Evolutionary conservation across 2,797 vertebrate genomes (phyloP).

Genomic region (Rachycentron canadum): DNA sequence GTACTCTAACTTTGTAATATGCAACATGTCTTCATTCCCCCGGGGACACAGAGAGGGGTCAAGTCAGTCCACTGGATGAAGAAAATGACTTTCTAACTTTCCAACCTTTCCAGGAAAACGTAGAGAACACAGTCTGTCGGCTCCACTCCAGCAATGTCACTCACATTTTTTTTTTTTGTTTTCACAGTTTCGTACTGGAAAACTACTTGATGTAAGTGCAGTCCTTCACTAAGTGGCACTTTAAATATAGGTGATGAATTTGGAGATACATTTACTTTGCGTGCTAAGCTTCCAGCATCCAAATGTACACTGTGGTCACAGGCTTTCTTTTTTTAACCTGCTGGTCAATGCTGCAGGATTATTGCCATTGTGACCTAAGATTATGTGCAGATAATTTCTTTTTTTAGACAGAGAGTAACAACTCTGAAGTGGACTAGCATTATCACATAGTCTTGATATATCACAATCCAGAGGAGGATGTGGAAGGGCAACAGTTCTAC

Average conservation of each 20-base stretch:
- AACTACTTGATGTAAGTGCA: not conserved
- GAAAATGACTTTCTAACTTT: slow-evolving; percentile 32
- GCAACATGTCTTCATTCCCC: not conserved
- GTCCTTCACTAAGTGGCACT: not conserved
- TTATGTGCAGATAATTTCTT: not conserved
- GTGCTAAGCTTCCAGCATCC: not conserved
- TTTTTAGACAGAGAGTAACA: not conserved
- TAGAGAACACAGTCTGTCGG: not conserved
- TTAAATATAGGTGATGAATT: slow-evolving; percentile 2
- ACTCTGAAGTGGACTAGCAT: not conserved
- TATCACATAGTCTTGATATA: not conserved
- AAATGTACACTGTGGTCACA: not conserved
- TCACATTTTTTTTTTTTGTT: too few relatives aligned
- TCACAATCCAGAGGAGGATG: not conserved
- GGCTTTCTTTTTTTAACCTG: not conserved
- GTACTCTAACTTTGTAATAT: slow-evolving; percentile 26
- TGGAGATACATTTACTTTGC: not conserved
- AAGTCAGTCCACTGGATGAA: not conserved
- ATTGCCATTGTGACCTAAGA: not conserved
- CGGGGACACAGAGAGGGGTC: not conserved
- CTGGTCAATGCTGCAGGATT: not conserved
- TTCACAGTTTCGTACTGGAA: not conserved
- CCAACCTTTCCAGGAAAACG: slow-evolving; percentile 23
- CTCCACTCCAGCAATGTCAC: not conserved
- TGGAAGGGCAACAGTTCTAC: not conserved